Percentiles rank a stretch among this genome's conserved stretches.
These are phyloP conservation scores for Xenus cinereus DNA, from an alignment of 2,113 vertebrate species.

Conservation along the genomic window DNA sequence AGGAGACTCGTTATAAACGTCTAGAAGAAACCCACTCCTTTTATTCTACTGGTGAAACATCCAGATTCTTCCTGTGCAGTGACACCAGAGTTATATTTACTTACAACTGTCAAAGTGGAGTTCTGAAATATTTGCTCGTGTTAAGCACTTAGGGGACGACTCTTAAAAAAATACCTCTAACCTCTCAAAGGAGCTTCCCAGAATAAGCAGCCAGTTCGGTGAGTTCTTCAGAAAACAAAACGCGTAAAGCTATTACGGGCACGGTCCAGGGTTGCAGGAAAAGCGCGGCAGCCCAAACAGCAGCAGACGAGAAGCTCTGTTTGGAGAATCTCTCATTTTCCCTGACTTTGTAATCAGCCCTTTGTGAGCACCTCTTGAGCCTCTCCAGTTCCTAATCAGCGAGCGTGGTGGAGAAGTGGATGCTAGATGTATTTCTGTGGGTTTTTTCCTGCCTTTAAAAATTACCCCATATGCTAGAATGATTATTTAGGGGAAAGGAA, in stretches of 20 bases:
- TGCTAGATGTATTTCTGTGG: neutral
- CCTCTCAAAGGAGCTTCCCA: neutral
- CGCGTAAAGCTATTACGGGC: neutral
- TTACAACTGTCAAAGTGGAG: neutral
- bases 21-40: neutral
- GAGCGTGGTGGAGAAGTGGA: neutral
- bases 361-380: neutral
- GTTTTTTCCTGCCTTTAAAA: neutral
- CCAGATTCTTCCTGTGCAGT: neutral
- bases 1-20: neutral
- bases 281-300: neutral
- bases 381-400: neutral
- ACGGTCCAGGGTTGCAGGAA: neutral
- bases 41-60: neutral
- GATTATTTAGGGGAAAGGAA: neutral
- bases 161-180: neutral
- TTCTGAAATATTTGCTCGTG: neutral
- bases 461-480: neutral
- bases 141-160: neutral
- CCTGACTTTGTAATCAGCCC: neutral
- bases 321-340: neutral
- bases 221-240: neutral
- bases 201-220: neutral
- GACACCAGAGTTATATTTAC: neutral
- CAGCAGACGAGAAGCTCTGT: neutral